Conservation (phyloP, 2,113 vertebrate genomes). For the Isichthys henryi region DNA sequence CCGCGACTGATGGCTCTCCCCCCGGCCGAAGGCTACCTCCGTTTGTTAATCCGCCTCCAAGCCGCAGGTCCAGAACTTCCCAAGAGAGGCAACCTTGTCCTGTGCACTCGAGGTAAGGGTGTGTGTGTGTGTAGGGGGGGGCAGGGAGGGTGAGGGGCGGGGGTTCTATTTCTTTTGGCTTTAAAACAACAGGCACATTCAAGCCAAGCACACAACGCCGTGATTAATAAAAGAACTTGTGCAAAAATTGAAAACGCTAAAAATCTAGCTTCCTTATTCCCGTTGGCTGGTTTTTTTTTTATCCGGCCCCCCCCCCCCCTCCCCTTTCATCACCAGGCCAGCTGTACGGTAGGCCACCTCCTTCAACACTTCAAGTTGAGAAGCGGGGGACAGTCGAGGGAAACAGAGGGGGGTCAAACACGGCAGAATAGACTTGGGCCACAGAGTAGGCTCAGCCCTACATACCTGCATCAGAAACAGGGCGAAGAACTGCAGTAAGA, state of each 20-base stretch:
- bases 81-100: not conserved
- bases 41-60: not conserved
- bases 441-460: not conserved
- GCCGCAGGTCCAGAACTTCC: not conserved
- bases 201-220: not conserved
- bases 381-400: not conserved
- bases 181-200: constrained; percentile 29
- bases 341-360: not conserved
- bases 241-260: constrained; percentile 1
- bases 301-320: not conserved
- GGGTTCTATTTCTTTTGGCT: constrained; percentile 29
- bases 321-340: constrained; percentile 15
- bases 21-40: not conserved
- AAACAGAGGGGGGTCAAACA: not conserved
- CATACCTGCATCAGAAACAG: not conserved
- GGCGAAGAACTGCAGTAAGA: not conserved
- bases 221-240: constrained; percentile 5
- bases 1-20: not conserved
- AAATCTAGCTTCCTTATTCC: not conserved
- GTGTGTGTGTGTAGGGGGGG: not conserved
- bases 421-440: not conserved
- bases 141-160: too few relatives aligned
- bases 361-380: not conserved
- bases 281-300: not conserved
- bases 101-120: not conserved